Conservation (phyloP, 2,797 vertebrate genomes). For the Carapus acus region DNA sequence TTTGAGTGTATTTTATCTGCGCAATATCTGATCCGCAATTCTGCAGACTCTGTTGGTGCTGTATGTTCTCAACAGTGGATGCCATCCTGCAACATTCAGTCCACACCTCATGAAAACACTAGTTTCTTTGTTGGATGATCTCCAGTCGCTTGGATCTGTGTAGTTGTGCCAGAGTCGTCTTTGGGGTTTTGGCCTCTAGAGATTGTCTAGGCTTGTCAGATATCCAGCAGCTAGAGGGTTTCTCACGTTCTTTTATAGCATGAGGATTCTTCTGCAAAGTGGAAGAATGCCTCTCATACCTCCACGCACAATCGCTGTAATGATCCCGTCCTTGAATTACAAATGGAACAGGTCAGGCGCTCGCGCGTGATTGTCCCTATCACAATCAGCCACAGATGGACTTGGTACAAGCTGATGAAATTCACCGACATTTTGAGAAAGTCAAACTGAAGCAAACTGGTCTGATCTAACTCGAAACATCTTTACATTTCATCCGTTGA, state of each 20-base stretch:
- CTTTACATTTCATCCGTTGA: too few relatives aligned
- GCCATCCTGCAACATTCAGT: constrained; percentile 33
- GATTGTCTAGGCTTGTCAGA: neutral
- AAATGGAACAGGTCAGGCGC: too few relatives aligned
- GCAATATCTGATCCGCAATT: constrained; percentile 24
- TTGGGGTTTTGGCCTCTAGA: neutral
- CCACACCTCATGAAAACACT: constrained; percentile 49
- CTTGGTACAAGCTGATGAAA: too few relatives aligned
- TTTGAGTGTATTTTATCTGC: constrained; percentile 31
- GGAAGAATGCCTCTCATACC: neutral
- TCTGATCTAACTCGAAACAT: too few relatives aligned
- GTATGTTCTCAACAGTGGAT: constrained; percentile 29
- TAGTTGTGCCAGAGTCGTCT: constrained; percentile 34
- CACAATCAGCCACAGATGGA: too few relatives aligned
- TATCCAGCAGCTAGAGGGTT: neutral
- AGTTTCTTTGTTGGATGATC: too few relatives aligned
- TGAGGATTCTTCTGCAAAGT: neutral
- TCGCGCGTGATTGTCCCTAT: too few relatives aligned
- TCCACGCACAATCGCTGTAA: neutral
- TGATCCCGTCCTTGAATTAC: neutral
- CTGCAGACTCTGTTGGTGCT: constrained; percentile 7
- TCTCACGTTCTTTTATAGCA: neutral
- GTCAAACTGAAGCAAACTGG: too few relatives aligned
- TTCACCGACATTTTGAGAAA: too few relatives aligned
- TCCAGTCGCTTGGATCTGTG: constrained; percentile 23